Percentiles rank a stretch among this genome's conserved stretches.
phyloP scores from a whole-genome alignment of 1,140 invertebrate genomes.

The Drosophila willistoni region DNA sequence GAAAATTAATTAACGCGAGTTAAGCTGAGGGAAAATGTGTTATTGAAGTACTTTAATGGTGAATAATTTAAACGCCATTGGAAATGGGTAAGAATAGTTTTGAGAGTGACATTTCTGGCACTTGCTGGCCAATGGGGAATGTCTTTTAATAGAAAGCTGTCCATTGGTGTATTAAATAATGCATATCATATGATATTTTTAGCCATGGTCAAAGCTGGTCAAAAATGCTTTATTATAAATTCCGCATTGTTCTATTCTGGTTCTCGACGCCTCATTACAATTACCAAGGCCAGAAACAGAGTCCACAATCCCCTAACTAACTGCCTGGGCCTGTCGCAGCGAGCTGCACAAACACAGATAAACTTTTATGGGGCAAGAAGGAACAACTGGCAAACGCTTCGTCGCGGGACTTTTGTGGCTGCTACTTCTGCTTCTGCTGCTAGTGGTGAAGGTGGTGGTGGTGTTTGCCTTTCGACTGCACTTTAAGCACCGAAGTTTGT shows the following conservation, averaged over 20 bases:
- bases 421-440: neutral
- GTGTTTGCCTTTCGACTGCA: conserved; percentile 70
- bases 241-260: conserved; percentile 21
- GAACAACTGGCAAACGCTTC: neutral
- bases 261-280: conserved; percentile 42
- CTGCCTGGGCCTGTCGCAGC: conserved; percentile 2
- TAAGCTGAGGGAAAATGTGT: conserved; percentile 28
- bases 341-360: conserved; percentile 68
- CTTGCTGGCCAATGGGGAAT: neutral
- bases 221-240: neutral
- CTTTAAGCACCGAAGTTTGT: conserved; percentile 75
- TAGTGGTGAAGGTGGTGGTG: conserved; percentile 17
- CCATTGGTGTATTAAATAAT: neutral
- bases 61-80: conserved; percentile 21
- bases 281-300: neutral
- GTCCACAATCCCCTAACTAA: neutral
- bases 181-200: conserved; percentile 30
- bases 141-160: neutral
- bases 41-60: conserved; percentile 33
- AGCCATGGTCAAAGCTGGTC: conserved; percentile 32
- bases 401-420: conserved; percentile 4
- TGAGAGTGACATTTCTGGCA: neutral
- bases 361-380: conserved; percentile 47
- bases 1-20: conserved; percentile 72
- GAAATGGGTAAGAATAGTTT: neutral